Evolutionary conservation across 2,113 vertebrate species (phyloP), one percentile per base, ranked within the genome.

Genomic region (Noctilio leporinus): DNA sequence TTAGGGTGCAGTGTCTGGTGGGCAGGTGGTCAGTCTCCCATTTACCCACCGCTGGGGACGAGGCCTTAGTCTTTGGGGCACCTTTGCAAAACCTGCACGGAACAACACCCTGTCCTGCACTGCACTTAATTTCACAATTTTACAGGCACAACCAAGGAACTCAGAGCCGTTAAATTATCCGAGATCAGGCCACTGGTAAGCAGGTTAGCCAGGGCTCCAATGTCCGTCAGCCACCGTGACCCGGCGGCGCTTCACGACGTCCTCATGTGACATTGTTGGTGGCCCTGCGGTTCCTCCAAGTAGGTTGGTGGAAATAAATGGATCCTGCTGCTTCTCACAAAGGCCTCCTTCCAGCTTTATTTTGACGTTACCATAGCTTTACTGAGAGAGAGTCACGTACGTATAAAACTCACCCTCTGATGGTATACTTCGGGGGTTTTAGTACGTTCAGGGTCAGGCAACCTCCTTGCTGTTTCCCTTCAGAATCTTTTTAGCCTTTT

Each of bases 281-380:
- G n/a, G 72, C 17, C 69, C 12, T 8, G 51, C 8, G 24, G 69
- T n/a, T 89, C 26, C 24, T 85, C 43, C 24, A 35, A 40, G 15
- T 35, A 92, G 84, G 8, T 73, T 45, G 65, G 55, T 45, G 24
- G 47, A 80, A 75, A 47, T 45, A 28, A 10, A 45, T 59, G 62
- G n/a, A n/a, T n/a, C n/a, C 19, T 12, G 51, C 22, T 30, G 40
- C 28, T 69, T 83, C 83, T 83, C 55, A 35, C 93, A 78, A 84
- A 78, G 86, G 4, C 55, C 67, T 35, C 19, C 49, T 78, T 67
- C 28, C 4, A 22, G n/a, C 22, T 91, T 88, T 51, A 35, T 72
- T 84, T 95, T 90, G 76, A 49, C 64, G 38, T 86, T n/a, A 24
- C 62, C 81, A n/a, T 12, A 65, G 76, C 35, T 80, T 90, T 82